Base-by-base conservation (phyloP, 1,140 invertebrate genomes). In the Calephelis nemesis region DNA sequence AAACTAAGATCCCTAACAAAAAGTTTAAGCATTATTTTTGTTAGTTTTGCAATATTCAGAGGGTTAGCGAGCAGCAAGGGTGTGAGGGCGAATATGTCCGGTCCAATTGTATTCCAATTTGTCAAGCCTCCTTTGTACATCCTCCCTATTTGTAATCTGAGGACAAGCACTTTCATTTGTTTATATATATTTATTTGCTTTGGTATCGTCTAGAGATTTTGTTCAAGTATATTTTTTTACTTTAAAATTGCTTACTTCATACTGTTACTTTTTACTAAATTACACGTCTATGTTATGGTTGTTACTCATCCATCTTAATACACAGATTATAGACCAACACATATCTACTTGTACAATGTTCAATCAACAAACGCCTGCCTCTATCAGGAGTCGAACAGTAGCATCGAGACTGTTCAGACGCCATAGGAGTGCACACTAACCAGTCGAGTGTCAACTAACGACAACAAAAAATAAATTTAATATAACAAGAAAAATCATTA, bases 71-170 rank as follows among this genome's bases (percentile, higher is more conserved):
- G 65, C 65, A 63, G 48, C 47, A 66, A 54, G 54, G 52, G 68
- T 63, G 74, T 62, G 65, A 62, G 69, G 71, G 73, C 64, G 73
- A 50, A 65, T 66, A 76, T 65, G 83, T 85, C 83, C 68, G 60
- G 69, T 81, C 74, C 83, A 83, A 85, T 85, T 83, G 77, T 77
- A 76, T 72, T 50, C 74, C 73, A 84, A 85, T 85, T 85, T 85
- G 82, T 85, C 83, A 85, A 71, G 54, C 68, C 47, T 68, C 74
- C 69, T 71, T 63, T 63, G 62, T 65, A 47, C 69, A 50, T 63
- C 48, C 69, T 64, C 65, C 45, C 15, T 30, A 54, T 30, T 30
- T 30, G n/a, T 30, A 8, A 58, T 13, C 7, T 39, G 52, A 15
- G 13, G 4, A 19, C 48, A 12, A 11, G 48, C 48, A 49, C 48